phyloP scores from a whole-genome alignment of 2,113 vertebrate species.

The Cynoglossus semilaevis region DNA sequence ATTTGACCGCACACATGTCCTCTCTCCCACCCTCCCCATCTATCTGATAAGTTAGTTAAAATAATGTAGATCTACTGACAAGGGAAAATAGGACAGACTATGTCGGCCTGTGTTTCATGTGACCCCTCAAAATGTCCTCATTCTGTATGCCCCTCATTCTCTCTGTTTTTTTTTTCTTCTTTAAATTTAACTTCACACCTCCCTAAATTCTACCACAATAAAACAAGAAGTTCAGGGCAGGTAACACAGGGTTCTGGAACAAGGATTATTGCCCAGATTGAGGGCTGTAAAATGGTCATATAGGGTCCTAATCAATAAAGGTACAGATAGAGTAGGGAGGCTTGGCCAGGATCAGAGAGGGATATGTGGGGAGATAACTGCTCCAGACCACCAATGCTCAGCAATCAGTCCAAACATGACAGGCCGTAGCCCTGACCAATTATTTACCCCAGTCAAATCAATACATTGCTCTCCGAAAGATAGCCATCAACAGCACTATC shows the following conservation, averaged over 20 bases:
- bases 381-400: conserved; percentile 64
- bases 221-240: conserved; percentile 35
- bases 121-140: conserved; percentile 51
- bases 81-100: conserved; percentile 47
- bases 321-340: conserved; percentile 64
- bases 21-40: not conserved
- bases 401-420: conserved; percentile 78
- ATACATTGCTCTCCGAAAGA: conserved; percentile 72
- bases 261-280: conserved; percentile 61
- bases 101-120: conserved; percentile 19
- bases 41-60: conserved; percentile 14
- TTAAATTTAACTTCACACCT: not conserved
- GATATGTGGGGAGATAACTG: conserved; percentile 70
- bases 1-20: too few species aligned
- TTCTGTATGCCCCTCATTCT: conserved; percentile 49
- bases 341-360: conserved; percentile 64
- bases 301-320: conserved; percentile 65
- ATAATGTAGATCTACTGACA: conserved; percentile 32
- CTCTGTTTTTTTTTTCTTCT: not conserved
- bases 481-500: conserved; percentile 69
- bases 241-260: conserved; percentile 30
- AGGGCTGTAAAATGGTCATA: conserved; percentile 53
- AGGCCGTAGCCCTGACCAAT: conserved; percentile 77
- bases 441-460: conserved; percentile 77
- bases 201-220: conserved; percentile 24